A percentile compares a stretch with the other conserved stretches of the same genome.
Conservation (phyloP, 2,888 invertebrate genomes). For the Meiosimyza decipiens region DNA sequence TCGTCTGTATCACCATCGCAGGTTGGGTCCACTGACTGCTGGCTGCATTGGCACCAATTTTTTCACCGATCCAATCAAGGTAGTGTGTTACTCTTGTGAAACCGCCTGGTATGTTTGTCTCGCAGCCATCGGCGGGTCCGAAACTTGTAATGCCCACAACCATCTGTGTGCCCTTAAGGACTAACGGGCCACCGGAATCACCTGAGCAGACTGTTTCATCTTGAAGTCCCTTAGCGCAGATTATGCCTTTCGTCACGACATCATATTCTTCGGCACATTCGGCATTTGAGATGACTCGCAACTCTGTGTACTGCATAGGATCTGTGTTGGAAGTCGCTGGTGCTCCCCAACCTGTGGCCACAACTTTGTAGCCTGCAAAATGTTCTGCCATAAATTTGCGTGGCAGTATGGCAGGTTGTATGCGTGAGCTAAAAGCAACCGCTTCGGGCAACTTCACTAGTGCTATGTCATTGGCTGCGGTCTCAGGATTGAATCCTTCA, state of each 20-base stretch:
- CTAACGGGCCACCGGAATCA: constrained; percentile 65
- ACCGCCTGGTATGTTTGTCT: constrained; percentile 62
- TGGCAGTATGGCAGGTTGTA: constrained; percentile 61
- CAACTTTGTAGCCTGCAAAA: constrained; percentile 56
- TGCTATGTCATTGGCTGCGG: constrained; percentile 64
- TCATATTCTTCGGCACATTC: constrained; percentile 61
- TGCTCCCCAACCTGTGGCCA: constrained; percentile 65
- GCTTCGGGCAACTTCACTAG: constrained; percentile 59
- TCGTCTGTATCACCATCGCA: constrained; percentile 22
- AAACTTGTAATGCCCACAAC: constrained; percentile 66
- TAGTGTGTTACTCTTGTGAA: constrained; percentile 63
- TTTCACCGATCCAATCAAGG: constrained; percentile 62
- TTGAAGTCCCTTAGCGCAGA: constrained; percentile 63
- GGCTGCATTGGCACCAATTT: constrained; percentile 53
- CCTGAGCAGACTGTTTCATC: constrained; percentile 64
- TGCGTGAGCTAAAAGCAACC: constrained; percentile 56
- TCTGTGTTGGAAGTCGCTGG: constrained; percentile 56
- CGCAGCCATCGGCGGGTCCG: constrained; percentile 62
- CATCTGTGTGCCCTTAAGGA: constrained; percentile 55
- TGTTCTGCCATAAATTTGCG: constrained; percentile 45
- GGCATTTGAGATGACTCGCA: constrained; percentile 61
- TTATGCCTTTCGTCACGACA: constrained; percentile 58
- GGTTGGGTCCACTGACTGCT: background rate
- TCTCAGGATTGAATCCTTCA: constrained; percentile 57
- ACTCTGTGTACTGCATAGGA: constrained; percentile 63